Evolutionary conservation across 2,888 invertebrate genomes (phyloP), one percentile per base, ranked within the genome.

Genomic region (Teleiodes luculella): DNA sequence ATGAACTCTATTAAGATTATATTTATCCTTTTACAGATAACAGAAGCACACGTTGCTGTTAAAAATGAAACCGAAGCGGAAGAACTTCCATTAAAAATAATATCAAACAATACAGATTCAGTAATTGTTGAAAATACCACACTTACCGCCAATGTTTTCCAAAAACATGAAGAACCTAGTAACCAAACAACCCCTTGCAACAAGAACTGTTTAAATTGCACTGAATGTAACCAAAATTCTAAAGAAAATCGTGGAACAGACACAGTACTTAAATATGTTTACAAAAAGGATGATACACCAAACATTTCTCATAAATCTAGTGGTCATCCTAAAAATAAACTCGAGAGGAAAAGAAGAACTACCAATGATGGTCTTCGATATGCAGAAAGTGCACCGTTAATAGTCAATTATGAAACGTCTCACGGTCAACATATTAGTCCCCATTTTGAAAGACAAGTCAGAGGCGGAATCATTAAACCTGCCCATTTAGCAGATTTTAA

Each of bases 401-500:
- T 78, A 54, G 73, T 82, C 6, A 70, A 83, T 62, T 82, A 83
- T 57, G 74, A 80, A 66, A 83, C 79, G 30, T 62, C 64, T 45
- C 83, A 85, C 60, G 60, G 62, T 30, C 68, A 28, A 11, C 66
- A 64, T 57, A 63, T 73, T 35, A 60, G 57, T 60, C 67, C 65
- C 57, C 28, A 45, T 28, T 60, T 63, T 54, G 52, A 16, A 18
- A 41, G 66, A 63, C 68, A 51, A 61, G 58, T 67, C 3, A 61
- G 58, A 31, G 74, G 58, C 30, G 74, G 72, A 33, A 60, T 69
- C 31, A 73, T 84, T 18, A 72, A 76, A 59, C 64, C 63, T 31
- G 69, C 76, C 2, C 67, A 76, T 47, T 66, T 87, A 66, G 86
- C 85, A 36, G 78, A 86, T 66, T 86, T 83, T 57, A 78, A 79